These are phyloP conservation scores for Cydia amplana DNA, from an alignment of 1,140 invertebrate species.

Conservation along the genomic window DNA sequence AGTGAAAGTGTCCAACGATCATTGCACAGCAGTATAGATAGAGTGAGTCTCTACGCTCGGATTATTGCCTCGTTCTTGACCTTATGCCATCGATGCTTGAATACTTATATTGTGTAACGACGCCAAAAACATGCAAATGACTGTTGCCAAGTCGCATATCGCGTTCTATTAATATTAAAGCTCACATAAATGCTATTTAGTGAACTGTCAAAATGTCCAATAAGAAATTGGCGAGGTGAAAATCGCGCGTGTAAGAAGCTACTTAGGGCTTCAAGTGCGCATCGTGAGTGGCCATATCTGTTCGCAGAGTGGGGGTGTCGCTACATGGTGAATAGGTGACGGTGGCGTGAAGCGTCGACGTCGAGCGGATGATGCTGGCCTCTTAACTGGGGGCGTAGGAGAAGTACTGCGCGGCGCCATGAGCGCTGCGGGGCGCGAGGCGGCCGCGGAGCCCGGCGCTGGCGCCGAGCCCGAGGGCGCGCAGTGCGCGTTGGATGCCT, in stretches of 20 bases:
- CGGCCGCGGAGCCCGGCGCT: conserved; percentile 44
- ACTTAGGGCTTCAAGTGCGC: conserved; percentile 24
- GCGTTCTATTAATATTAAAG: conserved; percentile 41
- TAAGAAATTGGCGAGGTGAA: conserved; percentile 47
- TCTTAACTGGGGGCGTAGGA: conserved; percentile 66
- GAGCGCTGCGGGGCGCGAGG: conserved; percentile 43
- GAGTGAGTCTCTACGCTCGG: conserved; percentile 56
- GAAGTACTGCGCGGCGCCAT: conserved; percentile 54
- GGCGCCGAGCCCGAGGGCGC: conserved; percentile 34
- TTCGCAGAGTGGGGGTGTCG: conserved; percentile 17
- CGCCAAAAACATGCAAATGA: conserved; percentile 58
- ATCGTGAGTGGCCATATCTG: conserved; percentile 35
- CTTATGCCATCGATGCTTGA: conserved; percentile 63
- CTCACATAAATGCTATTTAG: conserved; percentile 31
- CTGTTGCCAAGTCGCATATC: conserved; percentile 64
- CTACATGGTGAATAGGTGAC: conserved; percentile 23
- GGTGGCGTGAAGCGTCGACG: conserved; percentile 32
- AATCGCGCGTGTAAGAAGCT: conserved; percentile 36
- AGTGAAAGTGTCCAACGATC: conserved; percentile 36
- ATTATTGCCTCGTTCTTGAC: conserved; percentile 57
- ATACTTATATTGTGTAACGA: conserved; percentile 73
- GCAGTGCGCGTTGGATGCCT: conserved; percentile 45
- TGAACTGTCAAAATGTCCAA: conserved; percentile 51
- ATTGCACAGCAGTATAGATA: conserved; percentile 43
- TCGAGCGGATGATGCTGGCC: conserved; percentile 47